phyloP scores from a whole-genome alignment of 2,888 invertebrate genomes.

The Smittia aterrima region DNA sequence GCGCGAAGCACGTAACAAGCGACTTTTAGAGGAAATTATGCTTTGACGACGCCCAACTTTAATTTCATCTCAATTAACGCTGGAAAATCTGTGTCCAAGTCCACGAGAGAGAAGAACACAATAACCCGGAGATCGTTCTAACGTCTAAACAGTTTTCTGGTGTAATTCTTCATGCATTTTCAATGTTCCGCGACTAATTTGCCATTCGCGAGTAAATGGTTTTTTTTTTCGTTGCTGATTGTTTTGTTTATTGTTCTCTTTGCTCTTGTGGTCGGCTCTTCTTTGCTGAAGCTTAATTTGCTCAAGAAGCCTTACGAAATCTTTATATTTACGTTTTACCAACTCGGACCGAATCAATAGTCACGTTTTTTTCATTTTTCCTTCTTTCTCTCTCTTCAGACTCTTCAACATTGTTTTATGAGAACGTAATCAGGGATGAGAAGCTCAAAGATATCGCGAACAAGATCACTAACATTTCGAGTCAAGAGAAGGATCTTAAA shows the following conservation, averaged over 20 bases:
- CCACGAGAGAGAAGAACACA: not conserved
- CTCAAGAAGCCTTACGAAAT: conserved; percentile 33
- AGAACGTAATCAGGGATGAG: conserved; percentile 62
- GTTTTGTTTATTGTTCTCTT: conserved; percentile 16
- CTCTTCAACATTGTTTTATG: conserved; percentile 43
- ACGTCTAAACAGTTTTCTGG: not conserved
- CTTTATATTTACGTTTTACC: not conserved
- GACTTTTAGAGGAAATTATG: not conserved
- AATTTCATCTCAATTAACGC: not conserved
- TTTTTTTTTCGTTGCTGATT: conserved; percentile 6
- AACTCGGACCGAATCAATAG: conserved; percentile 16
- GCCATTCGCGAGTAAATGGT: not conserved
- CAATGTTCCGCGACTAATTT: conserved; percentile 31
- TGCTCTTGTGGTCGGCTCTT: not conserved
- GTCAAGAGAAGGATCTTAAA: conserved; percentile 47
- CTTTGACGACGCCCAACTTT: not conserved
- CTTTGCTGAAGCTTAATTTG: conserved; percentile 23
- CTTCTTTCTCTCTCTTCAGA: conserved; percentile 17
- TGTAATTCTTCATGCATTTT: conserved; percentile 26
- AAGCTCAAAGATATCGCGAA: conserved; percentile 80
- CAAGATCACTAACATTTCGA: conserved; percentile 68
- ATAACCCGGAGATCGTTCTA: too few species aligned
- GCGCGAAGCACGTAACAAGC: not conserved
- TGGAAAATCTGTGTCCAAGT: not conserved
- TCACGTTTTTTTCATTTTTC: conserved; percentile 19